Conservation (phyloP, 2,888 invertebrate species). For the Plagodis pulveraria region DNA sequence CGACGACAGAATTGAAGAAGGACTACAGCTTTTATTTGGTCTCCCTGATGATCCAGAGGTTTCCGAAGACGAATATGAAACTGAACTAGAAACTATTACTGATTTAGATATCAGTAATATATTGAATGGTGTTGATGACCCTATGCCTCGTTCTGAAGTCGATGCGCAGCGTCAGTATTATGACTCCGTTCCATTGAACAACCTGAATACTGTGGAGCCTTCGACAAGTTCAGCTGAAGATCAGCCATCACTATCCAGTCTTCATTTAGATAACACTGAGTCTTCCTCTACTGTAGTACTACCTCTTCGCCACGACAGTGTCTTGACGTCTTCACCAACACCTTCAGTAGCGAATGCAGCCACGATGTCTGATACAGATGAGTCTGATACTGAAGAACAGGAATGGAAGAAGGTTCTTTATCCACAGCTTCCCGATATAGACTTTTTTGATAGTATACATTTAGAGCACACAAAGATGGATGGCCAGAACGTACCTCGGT, state of each 20-base stretch:
- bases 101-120: too few relatives aligned
- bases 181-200: too few relatives aligned
- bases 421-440: background rate
- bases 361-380: too few relatives aligned
- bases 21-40: too few relatives aligned
- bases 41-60: too few relatives aligned
- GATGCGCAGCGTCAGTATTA: too few relatives aligned
- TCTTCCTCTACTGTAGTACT: conserved; percentile 1
- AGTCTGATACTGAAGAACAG: background rate
- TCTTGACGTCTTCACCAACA: background rate
- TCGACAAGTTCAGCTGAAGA: background rate
- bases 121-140: too few relatives aligned
- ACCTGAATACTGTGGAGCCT: background rate
- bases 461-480: background rate
- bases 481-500: too few relatives aligned
- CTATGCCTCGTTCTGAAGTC: too few relatives aligned
- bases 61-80: too few relatives aligned
- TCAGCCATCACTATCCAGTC: background rate
- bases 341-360: background rate
- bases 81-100: too few relatives aligned
- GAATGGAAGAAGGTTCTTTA: conserved; percentile 1
- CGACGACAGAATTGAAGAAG: too few relatives aligned
- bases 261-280: conserved; percentile 1
- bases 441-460: background rate
- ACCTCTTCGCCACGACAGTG: background rate